A percentile compares a stretch with the other conserved stretches of the same genome.
phyloP scores from a whole-genome alignment of 1,140 invertebrate species.

The Drosophila ercepeae region DNA sequence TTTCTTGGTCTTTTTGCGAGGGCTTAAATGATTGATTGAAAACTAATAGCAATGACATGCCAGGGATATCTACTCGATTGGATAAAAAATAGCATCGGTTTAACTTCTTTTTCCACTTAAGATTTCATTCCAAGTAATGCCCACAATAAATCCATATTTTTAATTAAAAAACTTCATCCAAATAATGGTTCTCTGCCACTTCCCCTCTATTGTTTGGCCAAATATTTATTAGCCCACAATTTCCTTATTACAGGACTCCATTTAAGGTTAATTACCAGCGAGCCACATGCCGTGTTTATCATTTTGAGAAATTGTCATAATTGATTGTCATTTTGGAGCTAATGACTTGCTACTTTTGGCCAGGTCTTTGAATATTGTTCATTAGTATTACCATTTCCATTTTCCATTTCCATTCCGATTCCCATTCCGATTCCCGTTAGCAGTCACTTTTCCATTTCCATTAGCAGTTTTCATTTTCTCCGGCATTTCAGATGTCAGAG shows the following conservation, averaged over 20 bases:
- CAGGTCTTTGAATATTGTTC: slow-evolving; percentile 30
- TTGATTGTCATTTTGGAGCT: slow-evolving; percentile 61
- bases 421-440: no score
- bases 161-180: background rate
- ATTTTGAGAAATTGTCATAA: slow-evolving; percentile 64
- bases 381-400: slow-evolving; percentile 8
- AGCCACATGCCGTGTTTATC: slow-evolving; percentile 56
- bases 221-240: slow-evolving; percentile 3
- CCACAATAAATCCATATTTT: background rate
- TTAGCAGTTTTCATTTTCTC: slow-evolving; percentile 27
- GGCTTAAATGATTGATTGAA: slow-evolving; percentile 35
- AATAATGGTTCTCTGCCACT: background rate
- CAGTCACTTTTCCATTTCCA: slow-evolving; percentile 23
- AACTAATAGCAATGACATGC: slow-evolving; percentile 7
- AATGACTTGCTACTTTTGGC: slow-evolving; percentile 17
- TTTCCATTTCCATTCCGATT: slow-evolving; percentile 10
- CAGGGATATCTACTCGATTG: background rate
- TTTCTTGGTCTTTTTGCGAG: slow-evolving; percentile 2
- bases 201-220: background rate
- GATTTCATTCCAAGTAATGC: no score
- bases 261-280: slow-evolving; percentile 54
- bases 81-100: background rate
- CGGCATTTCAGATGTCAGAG: slow-evolving; percentile 47
- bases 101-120: background rate
- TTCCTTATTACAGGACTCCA: slow-evolving; percentile 7